These are phyloP conservation scores for Melanaphis sacchari DNA, from an alignment of 1,140 invertebrate species.

Conservation along the genomic window DNA sequence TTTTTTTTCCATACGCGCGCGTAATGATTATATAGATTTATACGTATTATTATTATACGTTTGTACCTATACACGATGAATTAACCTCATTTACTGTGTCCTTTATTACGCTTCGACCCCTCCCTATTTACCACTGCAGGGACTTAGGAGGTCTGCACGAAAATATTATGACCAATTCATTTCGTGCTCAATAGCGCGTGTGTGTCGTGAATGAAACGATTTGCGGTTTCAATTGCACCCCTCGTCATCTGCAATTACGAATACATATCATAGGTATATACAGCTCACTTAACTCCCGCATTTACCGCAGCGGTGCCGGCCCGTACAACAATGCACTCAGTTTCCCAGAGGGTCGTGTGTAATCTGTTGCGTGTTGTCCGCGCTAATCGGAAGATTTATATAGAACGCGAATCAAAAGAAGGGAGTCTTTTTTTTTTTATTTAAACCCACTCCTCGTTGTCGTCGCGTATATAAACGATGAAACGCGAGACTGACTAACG, in stretches of 20 bases:
- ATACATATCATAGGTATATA: neutral
- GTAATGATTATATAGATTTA: neutral
- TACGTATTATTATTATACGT: neutral
- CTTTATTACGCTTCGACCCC: neutral
- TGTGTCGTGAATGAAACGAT: conserved; percentile 29
- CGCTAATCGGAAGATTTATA: neutral
- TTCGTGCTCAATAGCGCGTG: neutral
- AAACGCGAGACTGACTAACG: neutral
- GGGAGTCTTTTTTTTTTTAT: conserved; percentile 6
- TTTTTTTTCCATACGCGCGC: neutral
- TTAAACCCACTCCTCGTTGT: neutral
- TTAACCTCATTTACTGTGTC: neutral
- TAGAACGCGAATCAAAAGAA: neutral
- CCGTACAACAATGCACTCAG: conserved; percentile 2
- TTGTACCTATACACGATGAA: neutral
- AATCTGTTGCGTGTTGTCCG: conserved; percentile 37
- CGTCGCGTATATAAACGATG: neutral
- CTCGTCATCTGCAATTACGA: neutral
- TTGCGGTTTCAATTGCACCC: conserved; percentile 11
- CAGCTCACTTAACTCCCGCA: conserved; percentile 28
- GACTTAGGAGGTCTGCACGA: neutral
- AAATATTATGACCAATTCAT: neutral
- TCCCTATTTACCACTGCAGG: too few relatives aligned
- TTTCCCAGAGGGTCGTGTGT: conserved; percentile 30
- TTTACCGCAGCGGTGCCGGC: neutral